Evolutionary conservation across 2,888 invertebrate species (phyloP).

Genomic region (Orthosia incerta): DNA sequence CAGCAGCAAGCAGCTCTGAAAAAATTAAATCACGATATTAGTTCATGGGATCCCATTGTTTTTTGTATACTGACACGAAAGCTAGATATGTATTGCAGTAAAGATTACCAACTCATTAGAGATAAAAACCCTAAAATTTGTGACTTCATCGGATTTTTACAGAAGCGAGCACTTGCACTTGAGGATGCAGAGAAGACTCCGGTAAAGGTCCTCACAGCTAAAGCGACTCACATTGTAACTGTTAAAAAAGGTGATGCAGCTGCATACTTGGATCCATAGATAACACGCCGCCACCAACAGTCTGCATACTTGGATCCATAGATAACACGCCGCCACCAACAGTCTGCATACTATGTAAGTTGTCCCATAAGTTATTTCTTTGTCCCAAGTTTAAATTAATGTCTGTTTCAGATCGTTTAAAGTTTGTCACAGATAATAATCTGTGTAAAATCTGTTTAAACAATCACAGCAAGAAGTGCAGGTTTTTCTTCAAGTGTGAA

Average conservation of each 20-base stretch:
- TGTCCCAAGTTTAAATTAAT: constrained; percentile 12
- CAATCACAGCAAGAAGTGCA: constrained; percentile 5
- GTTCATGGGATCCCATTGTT: background rate
- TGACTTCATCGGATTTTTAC: constrained; percentile 3
- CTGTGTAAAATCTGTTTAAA: background rate
- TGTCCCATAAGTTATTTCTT: background rate
- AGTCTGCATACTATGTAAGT: constrained; percentile 10
- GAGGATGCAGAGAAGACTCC: constrained; percentile 5
- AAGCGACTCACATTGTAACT: background rate
- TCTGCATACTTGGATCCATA: no score
- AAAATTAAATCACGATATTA: background rate
- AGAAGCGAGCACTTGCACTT: constrained; percentile 1
- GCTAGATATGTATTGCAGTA: constrained; percentile 2
- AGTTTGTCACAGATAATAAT: constrained; percentile 2
- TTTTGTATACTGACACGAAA: background rate
- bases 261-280: background rate
- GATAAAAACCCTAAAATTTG: background rate
- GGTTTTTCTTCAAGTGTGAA: constrained; percentile 10
- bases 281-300: background rate
- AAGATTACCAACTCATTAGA: background rate
- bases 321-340: background rate
- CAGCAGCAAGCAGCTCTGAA: background rate
- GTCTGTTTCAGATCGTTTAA: constrained; percentile 1
- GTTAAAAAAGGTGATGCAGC: constrained; percentile 4
- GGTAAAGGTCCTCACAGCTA: background rate